Base-by-base conservation (phyloP, 2,113 vertebrate genomes). In the Shinisaurus crocodilurus region DNA sequence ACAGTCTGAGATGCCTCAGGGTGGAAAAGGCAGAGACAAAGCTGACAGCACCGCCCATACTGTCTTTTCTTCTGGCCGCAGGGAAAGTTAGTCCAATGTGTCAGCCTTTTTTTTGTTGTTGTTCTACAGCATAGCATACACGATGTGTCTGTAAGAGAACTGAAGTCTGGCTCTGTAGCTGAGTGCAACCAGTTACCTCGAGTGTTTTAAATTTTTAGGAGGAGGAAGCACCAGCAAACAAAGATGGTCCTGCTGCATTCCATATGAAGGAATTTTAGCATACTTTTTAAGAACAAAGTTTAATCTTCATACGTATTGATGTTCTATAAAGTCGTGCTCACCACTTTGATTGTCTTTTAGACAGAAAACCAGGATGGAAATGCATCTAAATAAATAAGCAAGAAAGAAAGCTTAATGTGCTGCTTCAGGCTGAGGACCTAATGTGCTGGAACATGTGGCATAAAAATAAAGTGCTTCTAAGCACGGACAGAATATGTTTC, bases 1-100 rank as follows among this genome's bases (percentile, higher is more conserved):
- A 83, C 32, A 81, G 29, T 88, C n/a, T n/a, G 9, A 86, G 54
- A 40, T 80, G 88, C 70, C 84, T 87, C 86, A 91, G 57, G 0
- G 20, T 72, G 48, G 23, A 43, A 81, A 70, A 16, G 32, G 23
- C 20, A 54, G 18, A 37, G 48, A 54, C 3, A 74, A 86, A 74
- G 88, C n/a, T 75, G 72, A 60, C 0, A 43, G 45, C 69, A 16
- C 9, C 13, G 20, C 32, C 18, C 27, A 63, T 1, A 1, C 0
- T 88, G 85, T 23, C 69, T 89, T 70, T 23, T 1, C 34, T 15
- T 37, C 81, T 48, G 65, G 0, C 88, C 72, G 81, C 4, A 40
- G 27, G 72, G 72, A 76, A 20, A 40, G 65, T 34, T 75, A 76
- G 32, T 43, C 57, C 25, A 89, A 83, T 86, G 5, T 3, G 15